Conservation (phyloP, 2,888 invertebrate species). For the Pterostichus niger region DNA sequence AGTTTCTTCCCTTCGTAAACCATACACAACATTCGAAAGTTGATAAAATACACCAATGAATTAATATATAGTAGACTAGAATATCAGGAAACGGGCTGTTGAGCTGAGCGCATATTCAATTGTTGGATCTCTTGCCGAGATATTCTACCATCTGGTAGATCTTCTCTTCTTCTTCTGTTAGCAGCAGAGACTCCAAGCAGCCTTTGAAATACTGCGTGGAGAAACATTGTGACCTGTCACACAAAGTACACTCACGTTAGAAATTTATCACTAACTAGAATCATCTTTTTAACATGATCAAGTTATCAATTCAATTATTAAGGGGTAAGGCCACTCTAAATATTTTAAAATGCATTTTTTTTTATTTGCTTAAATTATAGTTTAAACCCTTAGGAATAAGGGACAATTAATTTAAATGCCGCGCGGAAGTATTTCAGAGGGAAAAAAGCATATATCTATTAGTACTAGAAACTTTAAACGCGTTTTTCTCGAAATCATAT, state of each 20-base stretch:
- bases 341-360: no score
- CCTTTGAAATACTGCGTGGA: conserved; percentile 89
- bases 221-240: conserved; percentile 86
- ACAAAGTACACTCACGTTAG: background rate
- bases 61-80: conserved; percentile 63
- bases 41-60: conserved; percentile 56
- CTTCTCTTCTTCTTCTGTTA: conserved; percentile 88
- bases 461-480: no score
- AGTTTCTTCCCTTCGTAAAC: conserved; percentile 3
- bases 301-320: conserved; percentile 69
- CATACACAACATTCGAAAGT: conserved; percentile 26
- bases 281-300: conserved; percentile 44
- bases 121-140: conserved; percentile 79
- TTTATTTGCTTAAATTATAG: no score
- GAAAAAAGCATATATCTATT: no score
- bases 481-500: no score
- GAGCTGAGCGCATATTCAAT: conserved; percentile 19
- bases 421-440: no score
- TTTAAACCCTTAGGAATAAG: no score
- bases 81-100: conserved; percentile 59
- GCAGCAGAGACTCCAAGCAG: conserved; percentile 88
- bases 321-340: no score
- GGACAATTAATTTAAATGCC: no score
- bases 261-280: background rate
- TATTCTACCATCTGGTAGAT: conserved; percentile 89